phyloP scores from a whole-genome alignment of 2,888 invertebrate species.

The Phrixothrix hirtus region DNA sequence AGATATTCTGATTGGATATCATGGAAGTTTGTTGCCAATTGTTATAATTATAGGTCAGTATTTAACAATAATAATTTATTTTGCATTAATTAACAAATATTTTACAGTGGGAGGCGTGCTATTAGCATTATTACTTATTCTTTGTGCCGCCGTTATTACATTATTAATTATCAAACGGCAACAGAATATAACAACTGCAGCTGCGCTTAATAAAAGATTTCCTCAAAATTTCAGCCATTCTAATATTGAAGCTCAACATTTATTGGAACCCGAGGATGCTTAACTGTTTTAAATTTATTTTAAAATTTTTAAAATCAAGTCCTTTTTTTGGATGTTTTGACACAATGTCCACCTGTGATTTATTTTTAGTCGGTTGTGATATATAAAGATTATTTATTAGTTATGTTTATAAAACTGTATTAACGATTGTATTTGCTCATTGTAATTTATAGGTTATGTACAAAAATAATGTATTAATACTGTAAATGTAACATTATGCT shows the following conservation, averaged over 20 bases:
- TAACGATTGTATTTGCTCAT: too few relatives aligned
- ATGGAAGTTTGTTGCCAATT: slow-evolving; percentile 17
- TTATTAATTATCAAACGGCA: slow-evolving; percentile 51
- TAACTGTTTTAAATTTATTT: slow-evolving; percentile 12
- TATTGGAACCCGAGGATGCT: slow-evolving; percentile 53
- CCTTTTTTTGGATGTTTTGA: too few relatives aligned
- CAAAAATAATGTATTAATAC: too few relatives aligned
- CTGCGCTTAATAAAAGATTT: slow-evolving; percentile 53
- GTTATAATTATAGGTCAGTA: slow-evolving; percentile 25
- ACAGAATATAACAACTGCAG: slow-evolving; percentile 52
- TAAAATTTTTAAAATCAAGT: too few relatives aligned
- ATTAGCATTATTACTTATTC: slow-evolving; percentile 47
- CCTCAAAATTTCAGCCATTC: slow-evolving; percentile 51
- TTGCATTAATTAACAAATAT: background rate
- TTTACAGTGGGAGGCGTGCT: slow-evolving; percentile 31
- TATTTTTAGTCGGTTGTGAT: too few relatives aligned
- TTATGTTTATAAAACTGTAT: too few relatives aligned
- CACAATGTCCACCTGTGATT: too few relatives aligned
- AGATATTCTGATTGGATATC: slow-evolving; percentile 48
- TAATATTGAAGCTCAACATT: slow-evolving; percentile 53
- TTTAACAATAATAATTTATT: slow-evolving; percentile 1
- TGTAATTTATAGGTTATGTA: too few relatives aligned
- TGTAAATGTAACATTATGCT: too few relatives aligned
- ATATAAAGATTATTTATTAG: too few relatives aligned
- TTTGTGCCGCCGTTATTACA: slow-evolving; percentile 49